Evolutionary conservation across 1,140 invertebrate genomes (phyloP), one percentile per base, ranked within the genome.

Genomic region (Macrocentrus cingulum): DNA sequence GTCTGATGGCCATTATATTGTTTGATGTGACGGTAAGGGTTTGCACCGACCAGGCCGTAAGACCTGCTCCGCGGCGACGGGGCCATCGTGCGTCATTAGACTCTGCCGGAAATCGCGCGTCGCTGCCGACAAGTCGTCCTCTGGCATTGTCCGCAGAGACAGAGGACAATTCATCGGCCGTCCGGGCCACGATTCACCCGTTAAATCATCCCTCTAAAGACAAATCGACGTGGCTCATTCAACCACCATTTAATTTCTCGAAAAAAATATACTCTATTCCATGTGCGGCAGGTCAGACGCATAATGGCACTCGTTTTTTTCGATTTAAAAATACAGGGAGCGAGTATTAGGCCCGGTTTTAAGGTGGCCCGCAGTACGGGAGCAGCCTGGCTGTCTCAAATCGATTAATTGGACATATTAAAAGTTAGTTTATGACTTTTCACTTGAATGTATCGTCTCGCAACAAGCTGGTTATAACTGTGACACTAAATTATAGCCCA

Each of bases 291-390:
- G n/a, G n/a, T n/a, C n/a, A n/a, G n/a, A n/a, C n/a, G n/a, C n/a
- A n/a, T n/a, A n/a, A n/a, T n/a, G n/a, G n/a, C n/a, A n/a, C n/a
- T n/a, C n/a, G n/a, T n/a, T n/a, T n/a, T n/a, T n/a, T n/a, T n/a
- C n/a, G n/a, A n/a, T n/a, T n/a, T n/a, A 56, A 23, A 48, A 36
- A 56, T 18, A 37, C 25, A 46, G 18, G 20, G 68, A 74, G 72
- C 73, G 64, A 70, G 70, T 60, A 66, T 59, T 71, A 69, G 66
- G 72, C 72, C 67, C 55, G 67, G 68, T 72, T 65, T 62, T 64
- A 69, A 69, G 75, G 76, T 78, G 74, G 77, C 71, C 72, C 73
- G 77, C 76, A 76, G 69, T 79, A 76, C 77, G 76, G 74, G 71
- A 73, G 76, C 75, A 68, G 76, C 77, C 76, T 77, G 76, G 77